These are phyloP conservation scores for Tolypeutes matacus DNA, from an alignment of 2,797 vertebrate genomes.

Conservation along the genomic window DNA sequence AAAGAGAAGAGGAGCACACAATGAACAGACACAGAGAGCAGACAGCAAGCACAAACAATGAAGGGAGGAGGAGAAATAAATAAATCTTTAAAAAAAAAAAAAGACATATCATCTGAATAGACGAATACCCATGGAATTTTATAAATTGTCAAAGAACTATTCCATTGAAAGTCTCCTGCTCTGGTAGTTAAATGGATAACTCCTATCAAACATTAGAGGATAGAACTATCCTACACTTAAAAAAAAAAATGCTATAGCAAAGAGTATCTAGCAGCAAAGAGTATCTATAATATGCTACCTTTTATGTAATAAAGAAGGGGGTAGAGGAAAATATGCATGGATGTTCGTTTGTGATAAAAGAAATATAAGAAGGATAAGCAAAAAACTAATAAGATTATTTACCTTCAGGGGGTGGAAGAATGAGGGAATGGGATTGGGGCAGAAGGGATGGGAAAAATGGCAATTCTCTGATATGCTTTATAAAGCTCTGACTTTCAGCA, in stretches of 20 bases:
- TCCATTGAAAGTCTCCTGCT: background rate
- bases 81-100: too few relatives aligned
- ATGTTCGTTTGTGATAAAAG: too few relatives aligned
- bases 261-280: background rate
- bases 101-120: background rate
- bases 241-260: background rate
- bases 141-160: conserved; percentile 7
- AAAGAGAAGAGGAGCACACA: too few relatives aligned
- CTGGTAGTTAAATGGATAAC: background rate
- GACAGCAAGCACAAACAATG: too few relatives aligned
- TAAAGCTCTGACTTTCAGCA: background rate
- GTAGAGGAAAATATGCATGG: background rate
- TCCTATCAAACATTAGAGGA: background rate
- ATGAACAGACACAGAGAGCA: too few relatives aligned
- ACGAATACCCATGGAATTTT: background rate
- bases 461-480: background rate
- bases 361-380: too few relatives aligned
- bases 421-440: too few relatives aligned
- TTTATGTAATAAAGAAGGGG: background rate
- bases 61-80: too few relatives aligned
- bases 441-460: background rate
- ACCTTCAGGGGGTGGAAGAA: background rate
- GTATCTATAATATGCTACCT: background rate
- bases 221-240: background rate
- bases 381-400: too few relatives aligned